These are phyloP conservation scores for Andrena hattorfiana DNA, from an alignment of 2,888 invertebrate species.

Conservation along the genomic window DNA sequence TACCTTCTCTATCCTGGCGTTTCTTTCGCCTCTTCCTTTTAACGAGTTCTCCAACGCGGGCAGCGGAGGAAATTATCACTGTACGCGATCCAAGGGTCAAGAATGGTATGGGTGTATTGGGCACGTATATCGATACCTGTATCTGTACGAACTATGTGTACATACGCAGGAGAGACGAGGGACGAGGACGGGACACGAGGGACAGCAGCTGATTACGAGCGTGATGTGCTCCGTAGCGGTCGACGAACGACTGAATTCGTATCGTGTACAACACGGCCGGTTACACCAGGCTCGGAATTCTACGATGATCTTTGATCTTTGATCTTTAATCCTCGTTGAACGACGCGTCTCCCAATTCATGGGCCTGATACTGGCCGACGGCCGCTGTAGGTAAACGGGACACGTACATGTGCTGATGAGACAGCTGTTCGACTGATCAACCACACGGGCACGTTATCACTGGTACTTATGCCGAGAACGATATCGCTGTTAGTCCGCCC, in stretches of 20 bases:
- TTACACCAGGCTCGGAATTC: constrained; percentile 45
- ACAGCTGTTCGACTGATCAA: constrained; percentile 37
- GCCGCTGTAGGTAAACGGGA: not conserved
- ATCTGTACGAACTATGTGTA: not conserved
- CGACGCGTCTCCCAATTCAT: not conserved
- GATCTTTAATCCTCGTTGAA: constrained; percentile 44
- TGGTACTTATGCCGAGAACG: constrained; percentile 47
- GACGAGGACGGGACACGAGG: constrained; percentile 37
- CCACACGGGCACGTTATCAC: not conserved
- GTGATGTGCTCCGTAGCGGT: constrained; percentile 53
- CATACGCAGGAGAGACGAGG: constrained; percentile 17
- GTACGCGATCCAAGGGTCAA: constrained; percentile 69
- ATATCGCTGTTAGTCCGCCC: constrained; percentile 12
- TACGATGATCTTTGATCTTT: constrained; percentile 71
- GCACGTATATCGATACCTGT: not conserved
- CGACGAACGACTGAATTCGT: constrained; percentile 67
- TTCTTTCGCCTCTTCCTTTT: constrained; percentile 35
- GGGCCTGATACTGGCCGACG: constrained; percentile 4
- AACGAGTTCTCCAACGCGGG: constrained; percentile 59
- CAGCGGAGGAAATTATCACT: constrained; percentile 71
- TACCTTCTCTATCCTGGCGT: constrained; percentile 47
- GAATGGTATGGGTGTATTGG: constrained; percentile 53
- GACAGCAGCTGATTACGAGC: constrained; percentile 38
- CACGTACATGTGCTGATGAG: constrained; percentile 21
- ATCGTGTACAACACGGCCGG: constrained; percentile 35